These are phyloP conservation scores for Turritopsis rubra DNA, from an alignment of 30 jellyfish, hydroid and myxozoan genomes.

Conservation along the genomic window DNA sequence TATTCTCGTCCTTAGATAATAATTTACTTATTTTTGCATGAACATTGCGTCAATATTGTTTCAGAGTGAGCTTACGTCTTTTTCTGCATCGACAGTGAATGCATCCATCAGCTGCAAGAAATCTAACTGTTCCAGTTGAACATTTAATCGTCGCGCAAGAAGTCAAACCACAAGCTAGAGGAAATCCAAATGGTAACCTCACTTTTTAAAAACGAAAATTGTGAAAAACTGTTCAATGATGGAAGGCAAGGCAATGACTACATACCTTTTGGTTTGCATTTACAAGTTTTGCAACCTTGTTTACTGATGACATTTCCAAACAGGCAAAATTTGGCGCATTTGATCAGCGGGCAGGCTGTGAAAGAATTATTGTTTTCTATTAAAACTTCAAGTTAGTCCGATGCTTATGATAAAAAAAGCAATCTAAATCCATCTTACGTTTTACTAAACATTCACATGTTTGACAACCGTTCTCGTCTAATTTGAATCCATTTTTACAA, in stretches of 20 bases:
- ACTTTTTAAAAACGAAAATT: no score
- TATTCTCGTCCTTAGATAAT: no score
- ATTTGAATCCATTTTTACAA: conserved; percentile 9
- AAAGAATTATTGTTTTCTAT: background rate
- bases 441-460: conserved; percentile 19
- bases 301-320: conserved; percentile 25
- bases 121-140: background rate
- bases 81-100: background rate
- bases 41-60: background rate
- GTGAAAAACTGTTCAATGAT: no score
- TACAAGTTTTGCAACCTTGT: conserved; percentile 24
- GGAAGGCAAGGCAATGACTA: no score
- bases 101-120: conserved; percentile 13
- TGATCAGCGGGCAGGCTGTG: conserved; percentile 25
- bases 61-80: background rate
- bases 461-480: conserved; percentile 22
- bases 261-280: conserved; percentile 18
- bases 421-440: background rate
- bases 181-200: no score
- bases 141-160: conserved; percentile 4
- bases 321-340: conserved; percentile 16
- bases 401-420: background rate
- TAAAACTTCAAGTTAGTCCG: background rate
- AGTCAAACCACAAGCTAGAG: conserved; percentile 8
- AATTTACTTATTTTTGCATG: no score